phyloP scores from a whole-genome alignment of 2,888 invertebrate genomes.

The Icerya purchasi region DNA sequence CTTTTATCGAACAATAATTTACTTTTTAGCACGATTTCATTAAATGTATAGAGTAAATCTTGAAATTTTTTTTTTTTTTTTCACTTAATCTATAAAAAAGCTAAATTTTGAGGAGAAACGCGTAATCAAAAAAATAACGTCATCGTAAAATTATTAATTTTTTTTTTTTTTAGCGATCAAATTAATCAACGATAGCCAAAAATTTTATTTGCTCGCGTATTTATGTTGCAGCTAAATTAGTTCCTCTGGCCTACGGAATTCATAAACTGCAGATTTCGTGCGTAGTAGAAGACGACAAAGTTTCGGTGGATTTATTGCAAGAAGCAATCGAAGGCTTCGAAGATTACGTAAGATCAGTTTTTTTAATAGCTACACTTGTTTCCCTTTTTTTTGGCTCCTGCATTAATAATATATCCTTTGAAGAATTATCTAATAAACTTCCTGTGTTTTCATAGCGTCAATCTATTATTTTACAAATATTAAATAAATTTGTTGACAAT shows the following conservation, averaged over 20 bases:
- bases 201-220: slow-evolving; percentile 1
- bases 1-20: too few relatives aligned
- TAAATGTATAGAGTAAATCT: too few relatives aligned
- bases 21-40: too few relatives aligned
- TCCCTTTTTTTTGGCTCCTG: neutral
- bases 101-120: too few relatives aligned
- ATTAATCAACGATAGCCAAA: neutral
- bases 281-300: slow-evolving; percentile 91
- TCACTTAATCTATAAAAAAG: neutral
- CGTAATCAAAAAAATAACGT: neutral
- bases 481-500: too few relatives aligned
- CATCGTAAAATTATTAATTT: neutral
- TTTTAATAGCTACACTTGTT: slow-evolving; percentile 15
- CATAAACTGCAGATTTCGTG: slow-evolving; percentile 76
- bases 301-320: slow-evolving; percentile 66
- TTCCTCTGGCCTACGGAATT: slow-evolving; percentile 80
- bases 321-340: slow-evolving; percentile 68
- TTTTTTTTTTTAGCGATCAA: neutral
- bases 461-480: too few relatives aligned
- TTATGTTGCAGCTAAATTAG: slow-evolving; percentile 45
- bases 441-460: neutral
- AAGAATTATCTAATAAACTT: neutral
- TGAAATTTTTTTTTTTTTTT: slow-evolving; percentile 1
- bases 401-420: too few relatives aligned
- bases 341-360: slow-evolving; percentile 60